A percentile compares a stretch with the other conserved stretches of the same genome.
These are phyloP conservation scores for Mesocricetus auratus DNA, from an alignment of 2,113 vertebrate species.

Conservation along the genomic window DNA sequence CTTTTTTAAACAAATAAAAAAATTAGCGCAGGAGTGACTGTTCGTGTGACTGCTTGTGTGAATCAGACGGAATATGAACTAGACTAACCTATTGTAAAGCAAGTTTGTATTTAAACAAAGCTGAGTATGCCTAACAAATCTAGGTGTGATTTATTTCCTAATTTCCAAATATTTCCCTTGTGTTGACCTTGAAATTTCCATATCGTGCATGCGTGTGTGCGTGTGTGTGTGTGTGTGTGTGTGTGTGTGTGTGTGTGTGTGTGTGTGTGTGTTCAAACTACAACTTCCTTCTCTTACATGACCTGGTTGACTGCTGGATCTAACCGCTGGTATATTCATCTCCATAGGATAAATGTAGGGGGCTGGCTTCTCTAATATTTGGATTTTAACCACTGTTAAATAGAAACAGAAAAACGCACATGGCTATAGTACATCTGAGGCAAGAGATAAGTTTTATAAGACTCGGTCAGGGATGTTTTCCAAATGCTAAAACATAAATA, in stretches of 20 bases:
- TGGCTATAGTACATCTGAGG: not conserved
- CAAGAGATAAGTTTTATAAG: constrained; percentile 62
- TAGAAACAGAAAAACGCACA: constrained; percentile 58
- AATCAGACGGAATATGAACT: not conserved
- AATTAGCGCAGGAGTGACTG: not conserved
- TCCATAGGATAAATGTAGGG: not conserved
- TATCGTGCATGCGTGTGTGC: too few species aligned
- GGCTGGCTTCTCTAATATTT: not conserved
- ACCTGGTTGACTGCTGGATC: not conserved
- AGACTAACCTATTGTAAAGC: constrained; percentile 5
- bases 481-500: constrained; percentile 64
- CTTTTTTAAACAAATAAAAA: constrained; percentile 39
- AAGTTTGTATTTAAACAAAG: constrained; percentile 45
- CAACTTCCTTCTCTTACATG: not conserved
- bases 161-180: constrained; percentile 11
- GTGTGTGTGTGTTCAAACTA: not conserved
- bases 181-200: not conserved
- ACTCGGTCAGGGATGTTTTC: constrained; percentile 28
- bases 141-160: not conserved
- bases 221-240: too few species aligned
- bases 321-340: not conserved
- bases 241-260: not conserved
- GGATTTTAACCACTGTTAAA: not conserved
- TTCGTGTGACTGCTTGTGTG: not conserved
- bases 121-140: not conserved